A percentile compares a stretch with the other conserved stretches of the same genome.
These are phyloP conservation scores for Chionodraco myersi DNA, from an alignment of 2,113 vertebrate genomes.

Conservation along the genomic window DNA sequence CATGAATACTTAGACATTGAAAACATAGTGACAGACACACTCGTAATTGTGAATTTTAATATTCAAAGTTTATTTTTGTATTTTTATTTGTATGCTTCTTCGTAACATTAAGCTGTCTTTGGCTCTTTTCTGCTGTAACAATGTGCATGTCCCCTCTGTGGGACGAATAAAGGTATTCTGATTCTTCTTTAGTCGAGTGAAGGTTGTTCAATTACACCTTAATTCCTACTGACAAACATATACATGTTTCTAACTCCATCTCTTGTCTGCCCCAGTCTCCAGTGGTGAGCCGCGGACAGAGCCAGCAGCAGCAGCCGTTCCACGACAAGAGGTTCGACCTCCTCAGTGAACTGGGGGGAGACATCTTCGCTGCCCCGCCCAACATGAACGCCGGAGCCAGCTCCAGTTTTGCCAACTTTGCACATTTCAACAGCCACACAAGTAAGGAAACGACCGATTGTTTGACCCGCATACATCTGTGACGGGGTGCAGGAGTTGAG, in stretches of 20 bases:
- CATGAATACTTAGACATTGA: neutral
- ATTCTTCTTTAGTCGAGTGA: neutral
- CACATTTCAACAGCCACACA: constrained; percentile 98
- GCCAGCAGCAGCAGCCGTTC: constrained; percentile 88
- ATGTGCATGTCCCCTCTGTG: too few species aligned
- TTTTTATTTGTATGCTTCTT: too few species aligned
- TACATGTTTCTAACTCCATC: constrained; percentile 8
- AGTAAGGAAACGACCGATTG: constrained; percentile 82
- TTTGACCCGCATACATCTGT: neutral
- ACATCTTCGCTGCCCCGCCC: constrained; percentile 93
- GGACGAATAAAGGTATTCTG: too few species aligned
- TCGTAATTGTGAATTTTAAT: neutral
- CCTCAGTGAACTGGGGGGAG: constrained; percentile 95
- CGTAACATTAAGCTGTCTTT: too few species aligned
- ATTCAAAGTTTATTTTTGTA: too few species aligned
- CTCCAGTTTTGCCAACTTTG: constrained; percentile 97
- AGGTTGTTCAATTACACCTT: neutral
- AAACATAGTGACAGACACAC: neutral
- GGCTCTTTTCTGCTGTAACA: too few species aligned
- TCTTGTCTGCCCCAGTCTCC: constrained; percentile 83
- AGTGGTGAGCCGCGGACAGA: constrained; percentile 82
- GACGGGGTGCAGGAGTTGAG: neutral
- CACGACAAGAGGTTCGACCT: constrained; percentile 98
- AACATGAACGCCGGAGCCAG: constrained; percentile 86
- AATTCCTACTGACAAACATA: neutral